Conservation (phyloP, 2,113 vertebrate species). For the Cyphomyrus plagiostoma region DNA sequence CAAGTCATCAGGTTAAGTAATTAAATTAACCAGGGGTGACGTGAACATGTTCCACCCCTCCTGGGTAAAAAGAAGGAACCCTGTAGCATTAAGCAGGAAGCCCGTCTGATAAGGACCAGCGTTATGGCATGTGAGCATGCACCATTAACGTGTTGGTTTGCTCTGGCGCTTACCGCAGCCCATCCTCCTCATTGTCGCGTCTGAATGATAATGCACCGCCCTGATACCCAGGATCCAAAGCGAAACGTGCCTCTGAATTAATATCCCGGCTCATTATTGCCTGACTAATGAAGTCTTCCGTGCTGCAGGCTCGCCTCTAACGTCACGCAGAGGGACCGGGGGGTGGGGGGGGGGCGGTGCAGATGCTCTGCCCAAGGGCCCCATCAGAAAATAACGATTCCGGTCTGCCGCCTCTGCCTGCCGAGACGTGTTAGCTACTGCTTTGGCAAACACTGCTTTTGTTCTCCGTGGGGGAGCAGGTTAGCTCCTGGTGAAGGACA, state of each 20-base stretch:
- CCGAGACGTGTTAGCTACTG: not conserved
- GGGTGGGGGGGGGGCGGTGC: not conserved
- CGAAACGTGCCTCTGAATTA: conserved; percentile 23
- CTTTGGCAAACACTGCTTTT: not conserved
- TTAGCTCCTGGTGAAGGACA: not conserved
- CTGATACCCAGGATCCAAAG: conserved; percentile 26
- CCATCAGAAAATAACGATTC: not conserved
- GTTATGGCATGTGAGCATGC: not conserved
- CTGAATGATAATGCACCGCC: conserved; percentile 28
- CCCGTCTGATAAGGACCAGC: not conserved
- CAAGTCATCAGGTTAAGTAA: not conserved
- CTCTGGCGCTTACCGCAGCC: not conserved
- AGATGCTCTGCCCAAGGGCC: not conserved
- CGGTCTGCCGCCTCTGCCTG: not conserved
- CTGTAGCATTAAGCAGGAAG: not conserved
- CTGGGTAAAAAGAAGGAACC: not conserved
- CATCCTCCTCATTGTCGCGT: conserved; percentile 7
- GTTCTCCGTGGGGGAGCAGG: not conserved
- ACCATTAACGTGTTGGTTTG: conserved; percentile 15
- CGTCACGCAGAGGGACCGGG: not conserved
- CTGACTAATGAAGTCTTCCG: conserved; percentile 37
- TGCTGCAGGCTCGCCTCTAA: conserved; percentile 26
- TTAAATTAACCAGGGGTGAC: too few species aligned
- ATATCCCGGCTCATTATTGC: conserved; percentile 29
- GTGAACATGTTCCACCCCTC: not conserved